phyloP scores from a whole-genome alignment of 2,888 invertebrate species.

The Hypolimnas misippus region DNA sequence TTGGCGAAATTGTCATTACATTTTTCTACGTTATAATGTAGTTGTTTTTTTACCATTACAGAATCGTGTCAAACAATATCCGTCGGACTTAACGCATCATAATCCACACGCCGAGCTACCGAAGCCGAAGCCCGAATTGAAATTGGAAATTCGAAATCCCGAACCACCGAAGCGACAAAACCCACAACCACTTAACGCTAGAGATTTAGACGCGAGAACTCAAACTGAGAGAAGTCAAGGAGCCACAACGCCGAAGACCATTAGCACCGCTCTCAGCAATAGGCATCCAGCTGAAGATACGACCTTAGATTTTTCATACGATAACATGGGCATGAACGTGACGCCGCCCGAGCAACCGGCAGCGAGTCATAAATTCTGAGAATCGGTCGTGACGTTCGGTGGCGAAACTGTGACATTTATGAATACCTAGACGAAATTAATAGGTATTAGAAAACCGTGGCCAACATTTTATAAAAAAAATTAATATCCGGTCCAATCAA shows the following conservation, averaged over 20 bases:
- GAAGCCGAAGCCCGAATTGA: constrained; percentile 71
- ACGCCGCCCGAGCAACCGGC: constrained; percentile 82
- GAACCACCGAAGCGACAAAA: constrained; percentile 66
- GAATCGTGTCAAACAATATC: constrained; percentile 77
- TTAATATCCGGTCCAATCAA: not conserved
- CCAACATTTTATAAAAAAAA: not conserved
- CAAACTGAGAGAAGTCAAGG: constrained; percentile 81
- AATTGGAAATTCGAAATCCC: constrained; percentile 72
- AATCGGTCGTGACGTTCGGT: constrained; percentile 51
- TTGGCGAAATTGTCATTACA: not conserved
- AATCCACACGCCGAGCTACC: constrained; percentile 78
- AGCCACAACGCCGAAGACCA: constrained; percentile 85
- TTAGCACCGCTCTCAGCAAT: constrained; percentile 88
- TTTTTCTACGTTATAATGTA: not conserved
- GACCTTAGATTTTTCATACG: constrained; percentile 90
- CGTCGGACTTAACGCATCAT: constrained; percentile 72
- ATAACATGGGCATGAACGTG: constrained; percentile 90
- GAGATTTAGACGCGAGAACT: constrained; percentile 69
- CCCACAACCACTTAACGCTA: constrained; percentile 66
- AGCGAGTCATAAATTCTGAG: constrained; percentile 71
- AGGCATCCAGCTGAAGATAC: constrained; percentile 91
- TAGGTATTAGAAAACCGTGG: not conserved
- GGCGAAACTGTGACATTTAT: constrained; percentile 51
- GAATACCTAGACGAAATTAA: constrained; percentile 27
- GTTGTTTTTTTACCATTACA: constrained; percentile 47